Conservation (phyloP, 2,797 vertebrate species). For the Melanotaenia maccullochi region DNA sequence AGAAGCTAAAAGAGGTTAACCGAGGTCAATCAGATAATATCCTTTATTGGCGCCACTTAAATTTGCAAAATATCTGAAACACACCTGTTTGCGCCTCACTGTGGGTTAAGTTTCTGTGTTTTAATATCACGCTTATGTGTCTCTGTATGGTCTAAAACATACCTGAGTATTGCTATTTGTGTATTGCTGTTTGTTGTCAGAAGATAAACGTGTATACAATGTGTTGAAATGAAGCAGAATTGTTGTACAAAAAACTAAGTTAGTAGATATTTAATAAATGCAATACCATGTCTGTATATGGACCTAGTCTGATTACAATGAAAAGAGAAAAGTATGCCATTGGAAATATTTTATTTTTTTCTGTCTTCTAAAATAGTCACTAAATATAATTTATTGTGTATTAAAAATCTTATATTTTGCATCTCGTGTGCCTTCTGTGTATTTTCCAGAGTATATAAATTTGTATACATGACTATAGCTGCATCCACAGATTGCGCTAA, state of each 20-base stretch:
- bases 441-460: conserved; percentile 4
- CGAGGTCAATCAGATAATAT: conserved; percentile 9
- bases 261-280: conserved; percentile 74
- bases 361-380: conserved; percentile 72
- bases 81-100: conserved; percentile 41
- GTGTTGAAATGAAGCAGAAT: conserved; percentile 57
- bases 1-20: background rate
- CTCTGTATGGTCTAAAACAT: conserved; percentile 57
- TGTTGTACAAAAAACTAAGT: conserved; percentile 63
- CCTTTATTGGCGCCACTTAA: conserved; percentile 27
- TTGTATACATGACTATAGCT: background rate
- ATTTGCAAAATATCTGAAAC: conserved; percentile 44
- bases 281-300: conserved; percentile 75
- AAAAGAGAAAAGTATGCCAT: conserved; percentile 56
- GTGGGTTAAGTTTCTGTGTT: conserved; percentile 66
- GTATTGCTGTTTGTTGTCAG: conserved; percentile 72
- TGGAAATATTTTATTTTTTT: conserved; percentile 77
- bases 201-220: conserved; percentile 60
- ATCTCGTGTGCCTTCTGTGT: conserved; percentile 49
- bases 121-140: conserved; percentile 61
- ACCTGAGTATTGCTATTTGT: conserved; percentile 69
- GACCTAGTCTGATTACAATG: conserved; percentile 60
- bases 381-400: conserved; percentile 78
- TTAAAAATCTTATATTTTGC: conserved; percentile 84
- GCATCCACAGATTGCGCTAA: background rate